phyloP scores from a whole-genome alignment of 2,888 invertebrate genomes.

The Drosophila gaucha region DNA sequence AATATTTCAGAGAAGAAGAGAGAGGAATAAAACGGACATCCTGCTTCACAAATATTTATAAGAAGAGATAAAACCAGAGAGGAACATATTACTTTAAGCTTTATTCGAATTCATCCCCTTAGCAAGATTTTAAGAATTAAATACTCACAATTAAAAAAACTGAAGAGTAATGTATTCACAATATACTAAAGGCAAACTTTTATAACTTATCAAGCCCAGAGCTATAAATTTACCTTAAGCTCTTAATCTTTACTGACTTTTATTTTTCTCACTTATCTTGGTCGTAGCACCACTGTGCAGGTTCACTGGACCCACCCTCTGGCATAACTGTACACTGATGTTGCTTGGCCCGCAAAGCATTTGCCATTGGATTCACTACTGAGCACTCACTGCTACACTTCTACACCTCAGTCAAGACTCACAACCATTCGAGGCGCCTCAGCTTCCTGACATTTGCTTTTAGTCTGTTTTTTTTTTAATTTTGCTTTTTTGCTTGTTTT shows the following conservation, averaged over 20 bases:
- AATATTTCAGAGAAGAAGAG: background rate
- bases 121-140: too few relatives aligned
- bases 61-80: background rate
- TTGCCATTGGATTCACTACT: slow-evolving; percentile 59
- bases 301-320: slow-evolving; percentile 14
- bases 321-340: slow-evolving; percentile 16
- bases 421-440: slow-evolving; percentile 2
- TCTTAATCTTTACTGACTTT: background rate
- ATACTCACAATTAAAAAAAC: too few relatives aligned
- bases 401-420: slow-evolving; percentile 13
- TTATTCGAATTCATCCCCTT: too few relatives aligned
- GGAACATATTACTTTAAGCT: too few relatives aligned
- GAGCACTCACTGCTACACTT: slow-evolving; percentile 21
- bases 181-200: too few relatives aligned
- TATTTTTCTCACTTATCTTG: background rate
- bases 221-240: background rate
- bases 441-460: slow-evolving; percentile 41
- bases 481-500: slow-evolving; percentile 11
- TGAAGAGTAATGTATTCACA: too few relatives aligned
- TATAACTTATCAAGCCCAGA: too few relatives aligned
- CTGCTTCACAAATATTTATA: background rate
- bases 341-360: slow-evolving; percentile 42
- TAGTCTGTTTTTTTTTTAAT: slow-evolving; percentile 11
- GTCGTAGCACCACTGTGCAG: slow-evolving; percentile 32
- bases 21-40: too few relatives aligned